Conservation (phyloP, 2,113 vertebrate species). For the Pseudopipra pipra region DNA sequence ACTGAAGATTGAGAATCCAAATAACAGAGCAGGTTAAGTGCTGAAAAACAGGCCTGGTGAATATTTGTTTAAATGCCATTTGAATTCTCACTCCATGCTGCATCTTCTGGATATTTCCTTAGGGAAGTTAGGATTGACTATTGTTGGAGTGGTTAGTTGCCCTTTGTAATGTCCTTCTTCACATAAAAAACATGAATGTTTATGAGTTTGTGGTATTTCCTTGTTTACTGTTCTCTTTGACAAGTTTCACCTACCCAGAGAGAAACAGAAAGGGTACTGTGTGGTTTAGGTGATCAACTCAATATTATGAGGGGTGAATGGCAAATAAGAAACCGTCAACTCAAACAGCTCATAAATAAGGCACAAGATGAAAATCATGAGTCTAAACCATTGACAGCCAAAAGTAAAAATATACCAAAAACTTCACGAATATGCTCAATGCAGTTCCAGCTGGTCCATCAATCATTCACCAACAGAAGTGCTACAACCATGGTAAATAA, state of each 20-base stretch:
- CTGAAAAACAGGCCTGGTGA: background rate
- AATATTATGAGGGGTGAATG: background rate
- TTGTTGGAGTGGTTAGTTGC: background rate
- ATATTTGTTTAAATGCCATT: background rate
- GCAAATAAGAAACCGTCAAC: constrained; percentile 12
- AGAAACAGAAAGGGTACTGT: constrained; percentile 23
- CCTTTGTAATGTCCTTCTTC: constrained; percentile 19
- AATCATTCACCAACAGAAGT: constrained; percentile 12
- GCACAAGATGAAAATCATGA: constrained; percentile 15
- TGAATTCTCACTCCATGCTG: background rate
- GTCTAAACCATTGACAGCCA: constrained; percentile 10
- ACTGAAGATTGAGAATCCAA: background rate
- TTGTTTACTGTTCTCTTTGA: constrained; percentile 45
- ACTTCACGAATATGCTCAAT: background rate
- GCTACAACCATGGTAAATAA: background rate
- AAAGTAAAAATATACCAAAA: constrained; percentile 31
- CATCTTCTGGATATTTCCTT: background rate
- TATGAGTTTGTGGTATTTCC: background rate
- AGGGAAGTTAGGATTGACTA: background rate
- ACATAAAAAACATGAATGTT: background rate
- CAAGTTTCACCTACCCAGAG: background rate
- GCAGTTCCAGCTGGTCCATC: constrained; percentile 19
- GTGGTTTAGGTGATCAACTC: constrained; percentile 26
- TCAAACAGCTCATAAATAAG: constrained; percentile 55
- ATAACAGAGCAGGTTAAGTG: background rate